Base-by-base conservation (phyloP, 1,140 invertebrate genomes). In the Solenopsis invicta region DNA sequence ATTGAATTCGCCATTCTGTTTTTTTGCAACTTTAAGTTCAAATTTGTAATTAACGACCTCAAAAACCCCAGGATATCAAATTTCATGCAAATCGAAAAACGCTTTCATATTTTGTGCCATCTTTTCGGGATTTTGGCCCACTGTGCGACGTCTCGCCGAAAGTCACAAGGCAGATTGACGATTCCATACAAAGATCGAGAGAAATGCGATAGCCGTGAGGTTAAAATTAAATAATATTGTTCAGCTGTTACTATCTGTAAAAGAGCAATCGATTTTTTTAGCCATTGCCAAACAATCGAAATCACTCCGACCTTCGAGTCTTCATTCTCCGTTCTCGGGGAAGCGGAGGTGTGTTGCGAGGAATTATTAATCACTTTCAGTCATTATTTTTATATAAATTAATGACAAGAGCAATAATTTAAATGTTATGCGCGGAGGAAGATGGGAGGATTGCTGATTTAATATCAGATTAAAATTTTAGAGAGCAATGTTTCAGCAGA, bases 161-260 rank as follows among this genome's bases (percentile, higher is more conserved):
- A 82, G 80, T 69, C 77, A 2, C 1, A 4, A 71, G 48, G 18
- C 24, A 24, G 21, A 71, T 71, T 71, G 48, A 81, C 45, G 64
- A 81, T 41, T 34, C 24, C 34, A 29, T 21, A 13, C 66, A 54
- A 69, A 71, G 41, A 24, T 29, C 48, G n/a, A 45, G 2, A n/a
- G 5, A 81, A 71, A 54, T 54, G 34, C 41, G 77, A 81, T 71
- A 56, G 64, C 64, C 21, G 8, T 2, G 34, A 24, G 29, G 62
- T 56, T 41, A 21, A 54, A 41, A 69, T 54, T 54, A 12, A 81
- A 56, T 71, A 2, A 29, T 50, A 56, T 71, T 56, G 37, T 54
- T 54, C 12, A 54, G 2, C 37, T 52, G 12, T 29, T 50, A 9
- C 12, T 34, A 6, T 16, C 12, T 34, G 10, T 16, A 67, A 54